Evolutionary conservation across 2,113 vertebrate species (phyloP), one percentile per base, ranked within the genome.

Genomic region (Benitochromis conjunctus): DNA sequence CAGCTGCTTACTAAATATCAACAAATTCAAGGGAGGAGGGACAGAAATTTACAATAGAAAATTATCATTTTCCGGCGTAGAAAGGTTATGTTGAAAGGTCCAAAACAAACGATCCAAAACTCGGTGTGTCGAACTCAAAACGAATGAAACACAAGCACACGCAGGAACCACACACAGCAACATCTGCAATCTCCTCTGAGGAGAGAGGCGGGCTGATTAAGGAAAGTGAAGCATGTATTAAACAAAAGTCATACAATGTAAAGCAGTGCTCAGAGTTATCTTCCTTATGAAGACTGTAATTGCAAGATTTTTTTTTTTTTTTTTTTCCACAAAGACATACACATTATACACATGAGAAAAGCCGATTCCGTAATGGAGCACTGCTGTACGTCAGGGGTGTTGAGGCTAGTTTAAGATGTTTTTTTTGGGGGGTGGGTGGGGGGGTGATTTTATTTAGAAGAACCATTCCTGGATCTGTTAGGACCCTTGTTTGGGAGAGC

Each of bases 31-130:
- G 84, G 60, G 80, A 86, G 82, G 74, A 53, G 29, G 12, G 69
- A 86, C 78, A 89, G 90, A 90, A 86, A 93, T 92, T 91, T 94
- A 95, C 93, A 95, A 92, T 91, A 96, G 80, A 94, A 95, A 94
- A 93, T 91, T 38, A 79, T 18, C 31, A 80, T 86, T 89, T 89
- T 89, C 84, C 24, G 29, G 69, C 79, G 62, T 95, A 95, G 93
- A 94, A 95, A 93, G 91, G 69, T 88, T 71, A 88, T 60, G 79
- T 86, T 79, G 57, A 84, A 86, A 69, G 89, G 88, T 79, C 71
- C 74, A 69, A 88, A 66, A 92, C 46, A 85, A 89, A 88, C 78
- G 83, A 71, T 76, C 79, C 83, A 93, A 77, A 79, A 91, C 58
- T 88, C 14, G 29, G 55, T 82, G 84, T 29, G 4, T 83, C 79